phyloP scores from a whole-genome alignment of 1,140 invertebrate species.

The Aethina tumida region DNA sequence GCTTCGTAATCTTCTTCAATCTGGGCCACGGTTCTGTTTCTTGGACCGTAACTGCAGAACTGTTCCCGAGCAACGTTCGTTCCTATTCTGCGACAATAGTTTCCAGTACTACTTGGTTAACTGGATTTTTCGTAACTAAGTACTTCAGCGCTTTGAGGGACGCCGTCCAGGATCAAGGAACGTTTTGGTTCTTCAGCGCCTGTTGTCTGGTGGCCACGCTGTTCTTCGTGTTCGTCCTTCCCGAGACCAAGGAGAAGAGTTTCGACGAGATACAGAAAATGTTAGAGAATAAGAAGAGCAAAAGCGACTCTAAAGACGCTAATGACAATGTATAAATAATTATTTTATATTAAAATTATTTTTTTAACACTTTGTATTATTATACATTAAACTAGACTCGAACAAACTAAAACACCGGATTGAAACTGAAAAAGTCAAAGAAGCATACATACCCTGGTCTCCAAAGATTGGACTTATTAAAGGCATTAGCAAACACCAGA shows the following conservation, averaged over 20 bases:
- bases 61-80: constrained; percentile 59
- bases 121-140: constrained; percentile 61
- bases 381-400: too few species aligned
- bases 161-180: constrained; percentile 47
- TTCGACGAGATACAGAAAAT: constrained; percentile 40
- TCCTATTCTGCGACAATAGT: constrained; percentile 56
- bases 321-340: too few species aligned
- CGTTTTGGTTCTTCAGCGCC: constrained; percentile 61
- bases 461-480: constrained; percentile 28
- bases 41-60: constrained; percentile 58
- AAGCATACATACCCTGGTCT: constrained; percentile 26
- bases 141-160: constrained; percentile 43
- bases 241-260: constrained; percentile 73
- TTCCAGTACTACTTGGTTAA: constrained; percentile 54
- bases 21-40: constrained; percentile 61
- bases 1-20: constrained; percentile 57
- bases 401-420: too few species aligned
- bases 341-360: too few species aligned
- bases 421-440: constrained; percentile 16
- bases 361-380: too few species aligned
- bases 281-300: too few species aligned
- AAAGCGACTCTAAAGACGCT: too few species aligned
- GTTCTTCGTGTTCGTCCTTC: constrained; percentile 55
- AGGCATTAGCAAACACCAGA: constrained; percentile 25
- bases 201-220: constrained; percentile 48